Base-by-base conservation (phyloP, 2,888 invertebrate species). In the Limnephilus rhombicus region DNA sequence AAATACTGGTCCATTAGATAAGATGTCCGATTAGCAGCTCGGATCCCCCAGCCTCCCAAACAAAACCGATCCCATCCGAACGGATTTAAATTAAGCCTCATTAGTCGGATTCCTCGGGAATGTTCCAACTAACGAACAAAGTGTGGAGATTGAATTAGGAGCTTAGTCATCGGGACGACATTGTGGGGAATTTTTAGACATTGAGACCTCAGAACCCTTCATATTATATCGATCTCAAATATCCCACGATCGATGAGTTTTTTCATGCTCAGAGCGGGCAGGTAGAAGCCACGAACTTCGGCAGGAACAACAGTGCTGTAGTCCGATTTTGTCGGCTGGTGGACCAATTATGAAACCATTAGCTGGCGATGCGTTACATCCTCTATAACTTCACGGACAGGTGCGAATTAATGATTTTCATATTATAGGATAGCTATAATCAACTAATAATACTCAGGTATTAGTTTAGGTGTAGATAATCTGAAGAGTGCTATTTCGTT, bases 291-390 rank as follows among this genome's bases (percentile, higher is more conserved):
- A 49, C 80, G 12, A 80, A 80, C 49, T 80, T 68, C 9, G 34
- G 83, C 29, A n/a, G 49, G 86, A 86, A 41, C 11, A 81, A 87
- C 45, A 68, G 41, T 37, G 86, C 90, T n/a, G 45, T 90, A 24
- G 29, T 34, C 68, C 34, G 82, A 82, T 88, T 92, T 87, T 90
- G 91, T 91, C 92, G 86, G 89, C 80, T 85, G 88, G 91, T 90
- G 83, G 92, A 88, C 91, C 93, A 93, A 93, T 93, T 93, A 93
- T 91, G 80, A 85, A 89, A 49, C 92, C 93, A 93, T 93, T 93
- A 92, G 92, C 80, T 91, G 41, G 68, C 92, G 92, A 93, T 92
- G 93, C 93, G 93, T 92, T 91, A 92, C 93, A 93, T 92, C 93
- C 93, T 92, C 81, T 83, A 92, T 93, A 89, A 91, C 85, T 80